Conservation (phyloP, 2,797 vertebrate genomes). For the Microctenopoma lineatum region DNA sequence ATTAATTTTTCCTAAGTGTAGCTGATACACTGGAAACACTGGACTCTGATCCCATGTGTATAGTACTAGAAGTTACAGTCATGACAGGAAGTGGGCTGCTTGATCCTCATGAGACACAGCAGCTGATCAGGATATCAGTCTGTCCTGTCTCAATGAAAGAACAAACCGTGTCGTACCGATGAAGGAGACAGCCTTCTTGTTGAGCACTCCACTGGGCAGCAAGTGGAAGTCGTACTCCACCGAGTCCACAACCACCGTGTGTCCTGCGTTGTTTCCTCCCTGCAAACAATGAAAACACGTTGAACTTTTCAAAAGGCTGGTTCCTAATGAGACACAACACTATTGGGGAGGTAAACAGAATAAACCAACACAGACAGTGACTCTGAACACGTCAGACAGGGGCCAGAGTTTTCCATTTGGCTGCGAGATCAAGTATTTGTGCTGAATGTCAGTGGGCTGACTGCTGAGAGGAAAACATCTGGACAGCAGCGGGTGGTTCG, state of each 20-base stretch:
- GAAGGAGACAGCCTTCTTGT: conserved; percentile 86
- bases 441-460: neutral
- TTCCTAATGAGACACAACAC: neutral
- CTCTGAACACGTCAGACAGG: neutral
- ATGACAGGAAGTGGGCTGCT: neutral
- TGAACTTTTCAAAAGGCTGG: neutral
- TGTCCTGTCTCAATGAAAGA: neutral
- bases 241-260: conserved; percentile 86
- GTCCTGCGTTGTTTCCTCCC: conserved; percentile 89
- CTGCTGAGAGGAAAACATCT: conserved; percentile 1
- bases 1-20: neutral
- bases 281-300: conserved; percentile 58
- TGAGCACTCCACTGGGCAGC: conserved; percentile 88
- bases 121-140: conserved; percentile 10
- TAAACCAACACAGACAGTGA: neutral
- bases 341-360: neutral
- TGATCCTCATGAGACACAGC: neutral
- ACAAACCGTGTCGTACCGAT: conserved; percentile 74
- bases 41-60: neutral
- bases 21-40: neutral
- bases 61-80: neutral
- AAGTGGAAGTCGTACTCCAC: conserved; percentile 90
- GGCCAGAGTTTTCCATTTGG: neutral
- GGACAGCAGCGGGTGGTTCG: neutral
- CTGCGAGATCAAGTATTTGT: neutral